Conservation (phyloP, 2,888 invertebrate genomes). For the Villa cingulata region DNA sequence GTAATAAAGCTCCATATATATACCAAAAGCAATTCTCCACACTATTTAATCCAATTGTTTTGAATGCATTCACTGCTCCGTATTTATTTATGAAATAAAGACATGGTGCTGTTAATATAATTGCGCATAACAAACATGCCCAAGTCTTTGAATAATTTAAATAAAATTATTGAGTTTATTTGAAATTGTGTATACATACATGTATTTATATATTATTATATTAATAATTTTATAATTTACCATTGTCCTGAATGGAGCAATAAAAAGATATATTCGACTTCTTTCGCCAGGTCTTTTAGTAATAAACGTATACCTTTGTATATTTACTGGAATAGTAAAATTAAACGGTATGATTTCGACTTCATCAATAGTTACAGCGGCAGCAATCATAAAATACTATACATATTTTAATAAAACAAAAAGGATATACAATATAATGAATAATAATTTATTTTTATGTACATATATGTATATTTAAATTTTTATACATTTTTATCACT, state of each 20-base stretch:
- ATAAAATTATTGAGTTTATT: too few species aligned
- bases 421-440: too few species aligned
- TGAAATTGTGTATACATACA: too few species aligned
- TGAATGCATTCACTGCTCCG: constrained; percentile 42
- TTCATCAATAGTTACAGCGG: constrained; percentile 32
- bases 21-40: constrained; percentile 43
- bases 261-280: constrained; percentile 68
- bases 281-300: constrained; percentile 65
- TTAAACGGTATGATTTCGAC: constrained; percentile 42
- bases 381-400: constrained; percentile 30
- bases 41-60: constrained; percentile 36
- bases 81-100: constrained; percentile 57
- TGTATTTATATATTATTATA: too few species aligned
- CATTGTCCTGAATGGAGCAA: constrained; percentile 63
- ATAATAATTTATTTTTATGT: background rate
- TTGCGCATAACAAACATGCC: constrained; percentile 60
- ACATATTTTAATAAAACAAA: background rate
- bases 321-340: constrained; percentile 64
- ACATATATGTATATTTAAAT: too few species aligned
- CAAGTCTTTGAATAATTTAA: constrained; percentile 50
- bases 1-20: constrained; percentile 77
- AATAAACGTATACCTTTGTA: constrained; percentile 66
- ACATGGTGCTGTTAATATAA: constrained; percentile 63
- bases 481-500: constrained; percentile 21
- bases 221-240: constrained; percentile 35